Conservation (phyloP, 2,113 vertebrate genomes). For the Hypomesus transpacificus region DNA sequence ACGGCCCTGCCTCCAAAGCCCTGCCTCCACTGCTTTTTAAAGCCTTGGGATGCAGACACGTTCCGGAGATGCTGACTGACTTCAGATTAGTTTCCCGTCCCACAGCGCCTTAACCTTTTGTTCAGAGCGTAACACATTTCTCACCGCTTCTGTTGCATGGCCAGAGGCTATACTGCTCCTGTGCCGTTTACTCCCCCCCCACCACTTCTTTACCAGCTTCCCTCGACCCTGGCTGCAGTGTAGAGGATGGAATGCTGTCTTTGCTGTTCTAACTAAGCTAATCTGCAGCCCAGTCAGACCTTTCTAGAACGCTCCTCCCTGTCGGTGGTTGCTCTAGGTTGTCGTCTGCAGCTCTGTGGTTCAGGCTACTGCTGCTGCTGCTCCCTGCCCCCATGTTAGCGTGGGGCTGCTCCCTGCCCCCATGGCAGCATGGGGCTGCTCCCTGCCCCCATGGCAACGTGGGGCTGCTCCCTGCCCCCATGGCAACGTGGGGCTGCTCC, state of each 20-base stretch:
- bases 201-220: background rate
- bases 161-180: too few relatives aligned
- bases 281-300: background rate
- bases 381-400: background rate
- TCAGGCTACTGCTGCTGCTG: background rate
- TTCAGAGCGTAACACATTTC: slow-evolving; percentile 5
- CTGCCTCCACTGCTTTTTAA: slow-evolving; percentile 4
- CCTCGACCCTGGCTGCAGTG: too few relatives aligned
- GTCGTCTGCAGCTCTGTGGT: background rate
- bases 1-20: too few relatives aligned
- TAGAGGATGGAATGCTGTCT: background rate
- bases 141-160: background rate
- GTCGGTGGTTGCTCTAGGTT: background rate
- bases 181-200: too few relatives aligned
- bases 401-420: too few relatives aligned
- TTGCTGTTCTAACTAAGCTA: background rate
- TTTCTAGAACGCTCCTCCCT: background rate
- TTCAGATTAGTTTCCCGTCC: slow-evolving; percentile 17
- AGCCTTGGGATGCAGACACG: background rate
- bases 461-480: background rate
- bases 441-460: too few relatives aligned
- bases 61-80: background rate
- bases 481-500: background rate
- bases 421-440: too few relatives aligned
- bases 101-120: background rate